Evolutionary conservation across 2,888 invertebrate species (phyloP), one percentile per base, ranked within the genome.

Genomic region (Campoplex nolae): DNA sequence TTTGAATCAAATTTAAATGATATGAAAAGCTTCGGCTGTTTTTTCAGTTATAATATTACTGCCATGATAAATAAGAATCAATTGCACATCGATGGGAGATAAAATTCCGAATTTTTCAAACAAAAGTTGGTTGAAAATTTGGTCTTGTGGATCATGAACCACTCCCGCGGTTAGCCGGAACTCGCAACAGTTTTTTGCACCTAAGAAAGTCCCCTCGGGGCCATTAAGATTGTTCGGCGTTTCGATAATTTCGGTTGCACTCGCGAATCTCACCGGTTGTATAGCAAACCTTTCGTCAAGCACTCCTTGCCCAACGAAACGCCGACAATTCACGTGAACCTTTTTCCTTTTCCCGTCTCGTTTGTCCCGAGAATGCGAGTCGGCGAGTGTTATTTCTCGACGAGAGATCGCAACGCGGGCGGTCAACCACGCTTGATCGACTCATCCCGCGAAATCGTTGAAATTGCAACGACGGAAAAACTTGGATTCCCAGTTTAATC

Each of bases 141-240:
- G 38, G 23, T 32, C 23, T 35, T 6, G 32, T 16, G 18, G 18
- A 68, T 18, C 56, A 58, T 45, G 23, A 13, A 70, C 32, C 18
- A 16, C 23, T 8, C 18, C 48, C 35, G 62, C 45, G 81, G 77
- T 80, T 84, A 84, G 71, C 76, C 83, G 82, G 83, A 84, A 79
- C 78, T 73, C 32, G 70, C 68, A 35, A 28, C 67, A 71, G 23
- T 71, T 45, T 68, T 67, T 71, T 74, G 67, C 65, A 48, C 48
- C 35, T 16, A 65, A 67, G 75, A 81, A 73, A 70, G 56, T 35
- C 48, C 42, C 79, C 73, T 70, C 23, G 68, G 65, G 84, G 79
- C 88, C 76, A 81, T 88, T 84, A 87, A 89, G 89, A 89, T 89
- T 79, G 88, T 89, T 88, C 83, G 89, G 87, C 89, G 89, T 89